phyloP scores from a whole-genome alignment of 2,113 vertebrate genomes.

The Aepyceros melampus region DNA sequence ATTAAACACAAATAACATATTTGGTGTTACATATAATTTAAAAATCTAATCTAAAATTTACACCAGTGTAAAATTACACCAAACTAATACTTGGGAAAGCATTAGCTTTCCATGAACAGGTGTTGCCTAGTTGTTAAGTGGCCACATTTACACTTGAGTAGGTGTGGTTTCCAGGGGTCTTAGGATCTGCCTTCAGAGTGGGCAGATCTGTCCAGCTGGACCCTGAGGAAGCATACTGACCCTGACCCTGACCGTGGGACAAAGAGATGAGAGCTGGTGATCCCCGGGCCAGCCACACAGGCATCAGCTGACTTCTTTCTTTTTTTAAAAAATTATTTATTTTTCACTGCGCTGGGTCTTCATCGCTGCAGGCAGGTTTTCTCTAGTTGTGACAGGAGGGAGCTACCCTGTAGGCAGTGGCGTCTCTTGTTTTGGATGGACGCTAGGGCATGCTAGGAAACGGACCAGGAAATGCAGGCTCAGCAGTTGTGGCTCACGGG shows the following conservation, averaged over 20 bases:
- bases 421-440: background rate
- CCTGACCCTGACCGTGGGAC: accelerated
- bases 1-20: background rate
- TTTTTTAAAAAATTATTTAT: background rate
- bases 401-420: background rate
- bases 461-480: background rate
- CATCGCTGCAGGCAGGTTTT: background rate
- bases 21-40: background rate
- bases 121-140: background rate
- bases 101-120: background rate
- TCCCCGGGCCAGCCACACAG: background rate
- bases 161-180: background rate
- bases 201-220: background rate
- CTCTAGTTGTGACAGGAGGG: background rate
- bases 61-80: background rate
- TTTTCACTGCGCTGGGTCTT: background rate
- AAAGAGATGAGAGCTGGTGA: background rate
- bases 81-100: background rate
- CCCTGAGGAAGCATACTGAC: background rate
- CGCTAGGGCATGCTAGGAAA: background rate
- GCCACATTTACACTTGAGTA: background rate
- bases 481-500: background rate
- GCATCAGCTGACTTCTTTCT: background rate
- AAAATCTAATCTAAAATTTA: background rate
- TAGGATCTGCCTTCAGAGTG: background rate